Evolutionary conservation across 2,113 vertebrate genomes (phyloP).

Genomic region (Clarias gariepinus): DNA sequence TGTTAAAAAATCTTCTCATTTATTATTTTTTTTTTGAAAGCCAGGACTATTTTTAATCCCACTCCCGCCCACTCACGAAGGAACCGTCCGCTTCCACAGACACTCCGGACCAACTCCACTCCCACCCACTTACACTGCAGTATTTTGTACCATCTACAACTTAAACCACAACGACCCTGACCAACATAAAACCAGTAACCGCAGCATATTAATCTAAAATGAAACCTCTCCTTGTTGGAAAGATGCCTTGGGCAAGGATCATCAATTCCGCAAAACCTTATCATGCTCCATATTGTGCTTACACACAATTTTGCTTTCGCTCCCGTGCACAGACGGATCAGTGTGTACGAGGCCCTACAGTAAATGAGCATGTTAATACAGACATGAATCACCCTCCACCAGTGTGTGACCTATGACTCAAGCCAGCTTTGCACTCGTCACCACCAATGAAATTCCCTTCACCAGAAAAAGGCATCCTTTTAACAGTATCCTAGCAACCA

Average conservation of each 20-base stretch:
- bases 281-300: background rate
- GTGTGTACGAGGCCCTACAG: background rate
- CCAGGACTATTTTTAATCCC: background rate
- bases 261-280: background rate
- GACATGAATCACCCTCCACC: constrained; percentile 14
- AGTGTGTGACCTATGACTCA: constrained; percentile 39
- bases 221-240: background rate
- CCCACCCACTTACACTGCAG: background rate
- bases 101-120: background rate
- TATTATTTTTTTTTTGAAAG: background rate
- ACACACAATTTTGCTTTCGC: background rate
- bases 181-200: background rate
- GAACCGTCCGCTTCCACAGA: background rate
- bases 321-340: background rate
- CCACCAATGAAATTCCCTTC: constrained; percentile 40
- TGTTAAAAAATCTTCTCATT: background rate
- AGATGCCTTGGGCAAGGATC: background rate
- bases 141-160: background rate
- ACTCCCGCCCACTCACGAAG: background rate
- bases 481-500: constrained; percentile 66
- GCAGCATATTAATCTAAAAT: background rate
- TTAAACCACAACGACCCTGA: background rate
- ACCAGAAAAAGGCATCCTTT: constrained; percentile 53
- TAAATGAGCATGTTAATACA: constrained; percentile 16
- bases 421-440: constrained; percentile 25